Percentiles rank a stretch among this genome's conserved stretches.
Conservation (phyloP, 2,888 invertebrate genomes). For the Ichneumoninae sp. region DNA sequence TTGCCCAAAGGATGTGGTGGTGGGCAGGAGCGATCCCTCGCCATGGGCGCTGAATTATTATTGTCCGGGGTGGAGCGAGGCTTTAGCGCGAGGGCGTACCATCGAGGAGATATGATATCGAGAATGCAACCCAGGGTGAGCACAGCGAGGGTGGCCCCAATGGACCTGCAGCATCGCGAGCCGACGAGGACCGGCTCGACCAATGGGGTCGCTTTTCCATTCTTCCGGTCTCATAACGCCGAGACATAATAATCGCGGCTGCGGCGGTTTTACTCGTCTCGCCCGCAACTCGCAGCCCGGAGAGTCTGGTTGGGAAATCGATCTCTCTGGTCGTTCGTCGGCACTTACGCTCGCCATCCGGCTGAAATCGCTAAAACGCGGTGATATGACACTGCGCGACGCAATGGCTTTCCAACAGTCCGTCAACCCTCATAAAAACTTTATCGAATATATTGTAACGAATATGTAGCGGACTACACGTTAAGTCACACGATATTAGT, state of each 20-base stretch:
- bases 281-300: slow-evolving; percentile 15
- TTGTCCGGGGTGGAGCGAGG: slow-evolving; percentile 79
- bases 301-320: slow-evolving; percentile 25
- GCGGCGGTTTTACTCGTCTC: slow-evolving; percentile 60
- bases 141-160: slow-evolving; percentile 63
- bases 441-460: no score
- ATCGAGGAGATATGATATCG: slow-evolving; percentile 81
- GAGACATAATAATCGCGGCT: slow-evolving; percentile 71
- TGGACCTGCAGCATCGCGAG: slow-evolving; percentile 49
- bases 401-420: slow-evolving; percentile 44
- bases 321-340: slow-evolving; percentile 14
- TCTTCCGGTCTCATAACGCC: slow-evolving; percentile 69
- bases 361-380: slow-evolving; percentile 14
- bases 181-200: slow-evolving; percentile 57
- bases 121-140: slow-evolving; percentile 54
- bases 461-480: no score
- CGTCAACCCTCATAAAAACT: slow-evolving; percentile 14
- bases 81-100: slow-evolving; percentile 78
- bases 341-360: slow-evolving; percentile 9
- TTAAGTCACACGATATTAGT: not conserved
- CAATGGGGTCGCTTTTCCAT: slow-evolving; percentile 73
- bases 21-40: slow-evolving; percentile 49
- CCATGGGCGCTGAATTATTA: slow-evolving; percentile 73
- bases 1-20: slow-evolving; percentile 28
- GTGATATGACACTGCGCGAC: slow-evolving; percentile 26